Conservation (phyloP, 2,113 vertebrate genomes). For the Silurus asotus region DNA sequence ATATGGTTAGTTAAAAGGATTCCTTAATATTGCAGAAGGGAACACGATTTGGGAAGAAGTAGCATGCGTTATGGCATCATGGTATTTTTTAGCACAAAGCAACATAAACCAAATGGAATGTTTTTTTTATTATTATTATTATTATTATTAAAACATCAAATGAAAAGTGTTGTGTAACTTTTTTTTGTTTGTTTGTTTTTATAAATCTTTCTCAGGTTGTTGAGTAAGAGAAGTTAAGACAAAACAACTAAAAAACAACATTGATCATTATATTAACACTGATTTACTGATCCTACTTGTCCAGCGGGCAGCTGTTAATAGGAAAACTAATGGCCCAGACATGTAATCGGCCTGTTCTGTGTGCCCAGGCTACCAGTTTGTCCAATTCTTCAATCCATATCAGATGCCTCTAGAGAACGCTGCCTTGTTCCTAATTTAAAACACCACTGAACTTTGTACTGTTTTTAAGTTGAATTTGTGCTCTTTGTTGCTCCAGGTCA, state of each 20-base stretch:
- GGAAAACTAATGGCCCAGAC: neutral
- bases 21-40: neutral
- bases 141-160: neutral
- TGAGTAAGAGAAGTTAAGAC: neutral
- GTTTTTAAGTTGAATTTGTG: neutral
- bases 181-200: neutral
- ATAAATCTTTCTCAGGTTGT: neutral
- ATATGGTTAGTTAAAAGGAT: neutral
- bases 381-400: neutral
- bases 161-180: neutral
- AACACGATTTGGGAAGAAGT: neutral
- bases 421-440: neutral
- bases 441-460: neutral
- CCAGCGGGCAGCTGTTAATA: neutral
- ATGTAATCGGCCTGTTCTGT: neutral
- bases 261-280: neutral
- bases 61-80: neutral
- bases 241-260: neutral
- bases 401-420: neutral
- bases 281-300: neutral
- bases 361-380: neutral
- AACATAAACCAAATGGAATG: neutral
- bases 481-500: conserved; percentile 61
- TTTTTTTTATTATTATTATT: neutral
- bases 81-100: neutral